Conservation (phyloP, 1,140 invertebrate species). For the Ladona fulva region DNA sequence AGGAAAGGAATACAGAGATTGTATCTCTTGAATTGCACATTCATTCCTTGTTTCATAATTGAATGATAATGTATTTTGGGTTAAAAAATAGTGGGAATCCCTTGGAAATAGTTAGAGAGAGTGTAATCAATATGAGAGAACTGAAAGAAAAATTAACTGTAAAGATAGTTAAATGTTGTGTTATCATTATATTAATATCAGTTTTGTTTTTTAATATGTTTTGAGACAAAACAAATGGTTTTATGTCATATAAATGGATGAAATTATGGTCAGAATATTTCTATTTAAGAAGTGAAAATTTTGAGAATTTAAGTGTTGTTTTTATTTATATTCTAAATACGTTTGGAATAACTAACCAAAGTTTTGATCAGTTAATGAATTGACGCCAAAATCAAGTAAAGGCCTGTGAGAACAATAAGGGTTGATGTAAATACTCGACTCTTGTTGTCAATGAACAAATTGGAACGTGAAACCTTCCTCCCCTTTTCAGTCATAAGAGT, state of each 20-base stretch:
- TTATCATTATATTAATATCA: neutral
- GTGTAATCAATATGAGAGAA: conserved; percentile 10
- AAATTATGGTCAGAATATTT: neutral
- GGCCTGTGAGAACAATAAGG: neutral
- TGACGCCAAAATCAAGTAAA: neutral
- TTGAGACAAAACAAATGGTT: neutral
- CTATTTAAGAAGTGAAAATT: neutral
- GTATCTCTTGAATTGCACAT: neutral
- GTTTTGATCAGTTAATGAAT: neutral
- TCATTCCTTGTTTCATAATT: neutral
- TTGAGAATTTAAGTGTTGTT: neutral
- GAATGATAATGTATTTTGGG: conserved; percentile 6
- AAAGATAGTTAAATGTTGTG: conserved; percentile 10
- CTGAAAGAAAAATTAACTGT: neutral
- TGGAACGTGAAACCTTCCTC: neutral
- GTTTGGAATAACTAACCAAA: neutral
- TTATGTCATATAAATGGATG: neutral
- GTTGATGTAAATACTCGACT: neutral
- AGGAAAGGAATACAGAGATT: neutral
- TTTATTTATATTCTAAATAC: neutral
- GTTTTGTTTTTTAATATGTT: conserved; percentile 8
- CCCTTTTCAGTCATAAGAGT: neutral
- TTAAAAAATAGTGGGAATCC: neutral
- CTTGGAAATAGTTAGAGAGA: conserved; percentile 6
- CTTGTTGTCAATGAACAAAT: neutral